Evolutionary conservation across 1,140 invertebrate genomes (phyloP), one percentile per base, ranked within the genome.

Genomic region (Listronotus oregonensis): DNA sequence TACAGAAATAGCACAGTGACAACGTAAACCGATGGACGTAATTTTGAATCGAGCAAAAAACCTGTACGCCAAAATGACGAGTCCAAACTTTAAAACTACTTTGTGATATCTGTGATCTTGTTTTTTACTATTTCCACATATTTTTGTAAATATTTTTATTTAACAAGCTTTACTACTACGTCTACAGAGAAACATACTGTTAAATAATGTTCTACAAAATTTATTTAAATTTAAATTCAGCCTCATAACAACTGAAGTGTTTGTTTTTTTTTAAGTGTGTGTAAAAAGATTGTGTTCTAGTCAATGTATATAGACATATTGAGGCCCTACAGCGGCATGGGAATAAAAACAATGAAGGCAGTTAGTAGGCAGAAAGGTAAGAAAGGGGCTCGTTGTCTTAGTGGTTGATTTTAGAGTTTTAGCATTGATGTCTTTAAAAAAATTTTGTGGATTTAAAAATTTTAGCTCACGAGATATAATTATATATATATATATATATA

Each of bases 301-400:
- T 77, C 73, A 75, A 79, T 79, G 78, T 79, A 77, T 73, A 77
- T 78, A 77, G 77, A 79, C 71, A 75, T 72, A 67, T 67, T 67
- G 60, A 76, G 69, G 59, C 70, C 71, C 52, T 75, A 72, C 71
- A 69, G 72, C 77, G 79, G 78, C 65, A 82, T 82, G 80, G 80
- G 80, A 78, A 81, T 82, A 74, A 82, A 82, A 80, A 80, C 80
- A 72, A 82, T 82, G 80, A 82, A 82, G 77, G 77, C 80, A 52
- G 79, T 79, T 67, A 80, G 73, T 71, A 80, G 80, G 72, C 78
- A 73, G 71, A 80, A 79, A 80, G 80, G 80, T 81, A 77, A 75
- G 75, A 64, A 58, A 58, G 18, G 46, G 46, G 18, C 54, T 63
- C 21, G 34, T 37, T 67, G 12, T 49, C 21, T 37, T 27, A 61